Percentiles rank a stretch among this genome's conserved stretches.
Conservation (phyloP, 2,888 invertebrate species). For the Physocephala rufipes region DNA sequence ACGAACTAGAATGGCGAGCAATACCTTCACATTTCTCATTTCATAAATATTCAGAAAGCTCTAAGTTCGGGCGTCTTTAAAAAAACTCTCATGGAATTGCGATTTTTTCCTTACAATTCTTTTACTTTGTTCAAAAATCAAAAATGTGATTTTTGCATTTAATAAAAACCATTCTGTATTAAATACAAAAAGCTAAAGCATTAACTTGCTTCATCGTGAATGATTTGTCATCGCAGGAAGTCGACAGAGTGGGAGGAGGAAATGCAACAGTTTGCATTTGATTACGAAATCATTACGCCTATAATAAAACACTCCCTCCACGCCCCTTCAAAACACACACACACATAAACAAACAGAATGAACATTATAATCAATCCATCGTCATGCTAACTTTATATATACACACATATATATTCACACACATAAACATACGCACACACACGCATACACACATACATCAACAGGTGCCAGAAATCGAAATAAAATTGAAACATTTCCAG, state of each 20-base stretch:
- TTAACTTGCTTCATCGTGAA: slow-evolving; percentile 5
- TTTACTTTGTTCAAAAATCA: too few relatives aligned
- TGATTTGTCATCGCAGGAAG: slow-evolving; percentile 38
- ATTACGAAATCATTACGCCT: slow-evolving; percentile 38
- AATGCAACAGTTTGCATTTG: slow-evolving; percentile 53
- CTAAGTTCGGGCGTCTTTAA: too few relatives aligned
- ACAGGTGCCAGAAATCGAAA: slow-evolving; percentile 59
- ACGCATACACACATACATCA: neutral
- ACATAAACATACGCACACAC: neutral
- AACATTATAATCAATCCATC: neutral
- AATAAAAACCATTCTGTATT: neutral
- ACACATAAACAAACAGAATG: neutral
- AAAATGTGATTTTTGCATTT: too few relatives aligned
- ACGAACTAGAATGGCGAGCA: too few relatives aligned
- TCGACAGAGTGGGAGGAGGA: slow-evolving; percentile 46
- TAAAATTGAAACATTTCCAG: slow-evolving; percentile 65
- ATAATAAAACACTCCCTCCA: neutral
- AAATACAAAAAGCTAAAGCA: neutral
- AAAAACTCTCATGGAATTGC: too few relatives aligned
- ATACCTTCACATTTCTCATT: too few relatives aligned
- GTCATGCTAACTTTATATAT: neutral
- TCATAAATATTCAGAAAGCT: too few relatives aligned
- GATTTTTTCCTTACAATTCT: too few relatives aligned
- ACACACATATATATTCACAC: neutral
- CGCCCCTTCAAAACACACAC: neutral